Base-by-base conservation (phyloP, 2,113 vertebrate species). In the Serilophus lunatus region DNA sequence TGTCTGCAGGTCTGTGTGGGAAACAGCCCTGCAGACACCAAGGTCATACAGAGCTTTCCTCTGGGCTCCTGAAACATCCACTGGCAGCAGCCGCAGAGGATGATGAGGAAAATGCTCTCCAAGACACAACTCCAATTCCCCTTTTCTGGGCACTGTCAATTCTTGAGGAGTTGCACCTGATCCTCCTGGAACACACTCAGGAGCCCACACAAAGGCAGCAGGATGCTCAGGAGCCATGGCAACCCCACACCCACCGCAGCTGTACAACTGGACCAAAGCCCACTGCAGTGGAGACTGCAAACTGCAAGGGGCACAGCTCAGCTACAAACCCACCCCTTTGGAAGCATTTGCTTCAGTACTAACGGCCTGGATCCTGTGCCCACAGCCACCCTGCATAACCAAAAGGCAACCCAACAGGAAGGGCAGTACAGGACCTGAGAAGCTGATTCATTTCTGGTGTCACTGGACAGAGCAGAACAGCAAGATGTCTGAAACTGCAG, bases 251-350 rank as follows among this genome's bases (percentile, higher is more conserved):
- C 64, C 70, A 87, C 88, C 70, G 18, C 6, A 44, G n/a, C 83
- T 85, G 36, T 53, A 76, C 75, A 82, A 51, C 91, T 88, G 72
- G 84, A 92, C 86, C 54, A 86, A 95, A 92, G 74, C 40, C 40
- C 35, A 31, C 51, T 79, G 69, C 83, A 75, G 61, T 26, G 40
- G 80, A 3, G 2, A 29, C 20, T 35, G 22, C n/a, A 70, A 59
- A 78, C 38, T 29, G 64, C 40, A 69, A 78, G 53, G 68, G 28
- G 10, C 25, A 68, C 82, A 75, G 61, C 64, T 71, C 72, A 78
- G 54, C 40, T 40, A 33, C 53, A 80, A 70, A 59, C 38, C 4
- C 2, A 18, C 2, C 11, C 18, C 8, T 56, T 72, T 60, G 17
- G 16, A 85, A 85, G 82, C 44, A 61, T 24, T 4, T 65, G 12